Evolutionary conservation across 2,797 vertebrate genomes (phyloP).

Genomic region (Pelochelys cantorii): DNA sequence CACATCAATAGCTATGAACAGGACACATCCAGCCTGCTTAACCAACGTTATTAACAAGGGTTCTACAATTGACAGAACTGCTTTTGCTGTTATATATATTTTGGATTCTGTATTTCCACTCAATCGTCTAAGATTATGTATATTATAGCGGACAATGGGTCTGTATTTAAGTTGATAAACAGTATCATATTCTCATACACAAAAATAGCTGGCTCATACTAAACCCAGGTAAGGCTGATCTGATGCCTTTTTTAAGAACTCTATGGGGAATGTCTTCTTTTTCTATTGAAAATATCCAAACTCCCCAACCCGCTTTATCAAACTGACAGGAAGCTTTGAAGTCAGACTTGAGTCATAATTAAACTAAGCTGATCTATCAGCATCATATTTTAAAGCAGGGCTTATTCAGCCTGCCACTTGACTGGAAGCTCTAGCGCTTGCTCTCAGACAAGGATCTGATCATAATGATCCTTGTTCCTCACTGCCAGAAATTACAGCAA

Average conservation of each 20-base stretch:
- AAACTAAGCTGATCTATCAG: not conserved
- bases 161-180: slow-evolving; percentile 10
- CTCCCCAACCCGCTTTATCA: not conserved
- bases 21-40: no score
- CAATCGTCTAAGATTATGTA: not conserved
- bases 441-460: not conserved
- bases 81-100: no score
- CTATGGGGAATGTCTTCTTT: not conserved
- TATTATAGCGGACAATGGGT: not conserved
- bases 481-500: not conserved
- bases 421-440: not conserved
- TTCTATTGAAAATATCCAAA: not conserved
- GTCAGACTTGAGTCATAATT: not conserved
- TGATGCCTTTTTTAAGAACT: not conserved
- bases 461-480: not conserved
- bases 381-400: not conserved
- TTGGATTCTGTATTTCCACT: no score
- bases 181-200: not conserved
- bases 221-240: not conserved
- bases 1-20: no score
- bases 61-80: no score
- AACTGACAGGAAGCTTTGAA: not conserved
- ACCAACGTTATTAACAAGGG: no score
- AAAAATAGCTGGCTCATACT: slow-evolving; percentile 33
- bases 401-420: not conserved